Evolutionary conservation across 2,797 vertebrate genomes (phyloP).

Genomic region (Alosa sapidissima): DNA sequence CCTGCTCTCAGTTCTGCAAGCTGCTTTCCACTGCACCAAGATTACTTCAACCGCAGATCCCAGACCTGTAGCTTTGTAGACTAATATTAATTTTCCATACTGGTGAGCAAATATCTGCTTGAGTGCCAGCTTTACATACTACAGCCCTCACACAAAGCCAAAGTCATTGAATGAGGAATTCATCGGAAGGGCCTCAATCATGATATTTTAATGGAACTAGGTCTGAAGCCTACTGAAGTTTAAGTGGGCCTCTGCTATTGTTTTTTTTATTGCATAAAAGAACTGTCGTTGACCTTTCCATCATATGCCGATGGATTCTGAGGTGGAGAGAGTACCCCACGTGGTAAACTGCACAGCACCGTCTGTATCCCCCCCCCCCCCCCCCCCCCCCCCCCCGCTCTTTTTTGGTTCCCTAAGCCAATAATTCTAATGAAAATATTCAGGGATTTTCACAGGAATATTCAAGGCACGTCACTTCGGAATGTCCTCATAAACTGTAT

Average conservation of each 20-base stretch:
- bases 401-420: slow-evolving; percentile 20
- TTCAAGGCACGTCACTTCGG: slow-evolving; percentile 27
- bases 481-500: slow-evolving; percentile 35
- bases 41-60: neutral
- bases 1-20: neutral
- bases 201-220: slow-evolving; percentile 11
- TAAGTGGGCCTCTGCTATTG: slow-evolving; percentile 9
- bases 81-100: slow-evolving; percentile 24
- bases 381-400: neutral
- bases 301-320: slow-evolving; percentile 18
- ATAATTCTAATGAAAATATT: slow-evolving; percentile 28
- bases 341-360: slow-evolving; percentile 6
- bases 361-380: neutral
- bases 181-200: slow-evolving; percentile 14
- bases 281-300: slow-evolving; percentile 21
- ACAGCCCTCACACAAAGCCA: slow-evolving; percentile 9
- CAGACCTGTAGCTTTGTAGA: neutral
- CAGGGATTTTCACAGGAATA: slow-evolving; percentile 27
- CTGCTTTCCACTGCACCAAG: neutral
- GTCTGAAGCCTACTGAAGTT: slow-evolving; percentile 3
- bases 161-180: slow-evolving; percentile 23
- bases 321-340: slow-evolving; percentile 4
- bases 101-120: neutral
- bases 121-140: neutral
- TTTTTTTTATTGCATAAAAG: slow-evolving; percentile 15